Conservation (phyloP, 2,113 vertebrate species). For the Gallinago jamesoni region DNA sequence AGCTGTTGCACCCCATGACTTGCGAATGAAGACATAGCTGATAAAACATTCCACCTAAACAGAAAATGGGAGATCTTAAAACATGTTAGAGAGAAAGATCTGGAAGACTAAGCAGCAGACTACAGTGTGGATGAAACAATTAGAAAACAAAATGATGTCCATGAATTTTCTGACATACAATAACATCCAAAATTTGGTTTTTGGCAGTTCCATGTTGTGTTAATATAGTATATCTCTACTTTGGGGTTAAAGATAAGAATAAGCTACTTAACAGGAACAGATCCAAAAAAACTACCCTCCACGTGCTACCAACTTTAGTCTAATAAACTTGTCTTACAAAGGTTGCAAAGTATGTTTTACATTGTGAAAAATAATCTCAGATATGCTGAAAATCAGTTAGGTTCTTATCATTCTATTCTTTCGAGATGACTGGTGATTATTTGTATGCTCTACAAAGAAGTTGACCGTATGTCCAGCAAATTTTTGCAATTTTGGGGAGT, state of each 20-base stretch:
- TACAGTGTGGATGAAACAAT: not conserved
- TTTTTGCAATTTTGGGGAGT: not conserved
- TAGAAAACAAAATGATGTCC: not conserved
- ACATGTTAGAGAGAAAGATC: not conserved
- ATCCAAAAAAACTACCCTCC: not conserved
- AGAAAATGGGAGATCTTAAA: not conserved
- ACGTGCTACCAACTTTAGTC: not conserved
- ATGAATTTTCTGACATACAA: not conserved
- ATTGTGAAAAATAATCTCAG: not conserved
- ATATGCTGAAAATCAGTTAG: not conserved
- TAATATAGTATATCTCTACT: not conserved
- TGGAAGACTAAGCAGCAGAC: not conserved
- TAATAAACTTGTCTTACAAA: not conserved
- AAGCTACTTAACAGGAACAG: not conserved
- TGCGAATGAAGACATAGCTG: not conserved
- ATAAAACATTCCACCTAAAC: not conserved
- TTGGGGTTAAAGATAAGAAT: not conserved
- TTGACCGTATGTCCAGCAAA: not conserved
- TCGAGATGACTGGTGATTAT: not conserved
- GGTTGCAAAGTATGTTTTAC: not conserved
- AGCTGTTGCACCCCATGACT: not conserved
- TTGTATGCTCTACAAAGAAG: not conserved
- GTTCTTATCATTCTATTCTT: not conserved
- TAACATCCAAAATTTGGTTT: not conserved
- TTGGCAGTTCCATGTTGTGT: not conserved